Conservation (phyloP, 2,888 invertebrate genomes). For the Phortica okadai region DNA sequence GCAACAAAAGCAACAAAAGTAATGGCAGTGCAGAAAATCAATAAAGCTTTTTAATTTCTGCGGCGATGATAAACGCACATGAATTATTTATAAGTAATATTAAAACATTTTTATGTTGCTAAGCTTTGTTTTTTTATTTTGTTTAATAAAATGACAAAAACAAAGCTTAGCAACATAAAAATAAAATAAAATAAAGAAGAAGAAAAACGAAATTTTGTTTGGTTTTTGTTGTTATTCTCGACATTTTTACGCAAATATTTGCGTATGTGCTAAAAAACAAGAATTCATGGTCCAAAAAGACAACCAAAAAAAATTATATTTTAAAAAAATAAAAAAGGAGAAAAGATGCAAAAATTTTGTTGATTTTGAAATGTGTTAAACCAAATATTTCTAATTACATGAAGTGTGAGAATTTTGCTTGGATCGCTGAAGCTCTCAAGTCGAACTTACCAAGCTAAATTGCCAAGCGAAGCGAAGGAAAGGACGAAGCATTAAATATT, state of each 20-base stretch:
- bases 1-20: background rate
- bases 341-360: conserved; percentile 2
- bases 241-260: conserved; percentile 45
- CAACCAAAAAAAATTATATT: too few relatives aligned
- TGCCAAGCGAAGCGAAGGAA: background rate
- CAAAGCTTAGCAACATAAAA: too few relatives aligned
- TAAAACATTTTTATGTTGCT: conserved; percentile 22
- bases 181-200: too few relatives aligned
- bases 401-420: too few relatives aligned
- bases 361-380: too few relatives aligned
- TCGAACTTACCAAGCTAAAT: too few relatives aligned
- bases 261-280: background rate
- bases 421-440: too few relatives aligned
- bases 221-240: conserved; percentile 47
- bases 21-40: conserved; percentile 54
- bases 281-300: too few relatives aligned
- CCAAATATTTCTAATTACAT: too few relatives aligned
- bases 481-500: conserved; percentile 52
- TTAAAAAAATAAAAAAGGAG: conserved; percentile 41
- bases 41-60: conserved; percentile 51
- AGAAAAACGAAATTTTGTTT: conserved; percentile 8
- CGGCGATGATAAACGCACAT: conserved; percentile 46
- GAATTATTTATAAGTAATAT: conserved; percentile 62
- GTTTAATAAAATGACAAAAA: too few relatives aligned
- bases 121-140: conserved; percentile 52